These are phyloP conservation scores for Phoxinus dragarum DNA, from an alignment of 2,797 vertebrate genomes.

Conservation along the genomic window DNA sequence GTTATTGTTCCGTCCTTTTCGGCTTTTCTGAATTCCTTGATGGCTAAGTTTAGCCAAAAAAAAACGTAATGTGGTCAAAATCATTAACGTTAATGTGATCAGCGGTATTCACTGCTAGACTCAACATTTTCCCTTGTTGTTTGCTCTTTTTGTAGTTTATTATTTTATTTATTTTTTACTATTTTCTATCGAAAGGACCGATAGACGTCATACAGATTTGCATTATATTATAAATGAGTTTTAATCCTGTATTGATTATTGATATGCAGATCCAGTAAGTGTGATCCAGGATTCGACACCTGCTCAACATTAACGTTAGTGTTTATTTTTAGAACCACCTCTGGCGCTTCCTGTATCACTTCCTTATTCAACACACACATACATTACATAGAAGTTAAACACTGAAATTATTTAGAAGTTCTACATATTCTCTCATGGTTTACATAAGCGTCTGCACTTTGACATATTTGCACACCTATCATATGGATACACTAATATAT, in stretches of 20 bases:
- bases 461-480: background rate
- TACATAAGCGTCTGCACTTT: background rate
- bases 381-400: background rate
- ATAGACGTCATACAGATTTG: background rate
- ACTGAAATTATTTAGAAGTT: too few relatives aligned
- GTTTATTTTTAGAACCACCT: background rate
- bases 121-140: background rate
- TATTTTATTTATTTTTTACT: background rate
- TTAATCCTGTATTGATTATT: conserved; percentile 9
- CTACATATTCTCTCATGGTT: background rate
- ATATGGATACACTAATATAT: background rate
- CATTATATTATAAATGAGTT: background rate
- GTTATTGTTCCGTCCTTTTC: background rate
- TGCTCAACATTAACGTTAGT: background rate
- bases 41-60: background rate
- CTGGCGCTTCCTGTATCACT: conserved; percentile 9
- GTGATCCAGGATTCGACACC: background rate
- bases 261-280: background rate
- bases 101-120: background rate
- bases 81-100: background rate
- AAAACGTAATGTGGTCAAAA: background rate
- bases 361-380: background rate
- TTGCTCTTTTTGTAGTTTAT: background rate
- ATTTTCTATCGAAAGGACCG: too few relatives aligned
- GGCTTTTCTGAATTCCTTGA: background rate